Percentiles rank a stretch among this genome's conserved stretches.
Evolutionary conservation across 1,140 invertebrate genomes (phyloP).

Genomic region (Hyles vespertilio): DNA sequence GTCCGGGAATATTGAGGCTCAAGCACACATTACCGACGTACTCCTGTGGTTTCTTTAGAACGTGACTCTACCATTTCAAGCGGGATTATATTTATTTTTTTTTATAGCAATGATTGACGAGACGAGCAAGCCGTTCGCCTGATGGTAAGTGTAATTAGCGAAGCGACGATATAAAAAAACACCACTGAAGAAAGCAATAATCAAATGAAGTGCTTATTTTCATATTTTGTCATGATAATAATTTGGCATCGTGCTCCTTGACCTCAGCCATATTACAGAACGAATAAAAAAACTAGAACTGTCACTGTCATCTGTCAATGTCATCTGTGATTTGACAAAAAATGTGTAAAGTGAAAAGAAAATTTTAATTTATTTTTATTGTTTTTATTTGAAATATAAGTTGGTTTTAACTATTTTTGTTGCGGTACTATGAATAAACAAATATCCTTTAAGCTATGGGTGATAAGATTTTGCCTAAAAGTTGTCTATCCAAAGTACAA

Average conservation of each 20-base stretch:
- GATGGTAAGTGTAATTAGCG: not conserved
- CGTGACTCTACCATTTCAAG: too few species aligned
- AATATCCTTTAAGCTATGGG: constrained; percentile 46
- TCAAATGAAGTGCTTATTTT: too few species aligned
- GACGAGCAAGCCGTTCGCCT: not conserved
- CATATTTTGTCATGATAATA: too few species aligned
- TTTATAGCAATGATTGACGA: not conserved
- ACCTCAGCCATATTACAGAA: too few species aligned
- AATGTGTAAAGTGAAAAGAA: not conserved
- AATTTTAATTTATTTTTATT: constrained; percentile 1
- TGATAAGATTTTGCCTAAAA: constrained; percentile 62
- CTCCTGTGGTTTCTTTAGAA: too few species aligned
- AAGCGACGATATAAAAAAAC: too few species aligned
- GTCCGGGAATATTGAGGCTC: too few species aligned
- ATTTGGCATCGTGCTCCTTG: too few species aligned
- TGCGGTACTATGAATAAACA: constrained; percentile 49
- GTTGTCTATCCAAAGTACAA: constrained; percentile 67
- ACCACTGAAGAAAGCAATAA: too few species aligned
- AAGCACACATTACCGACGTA: too few species aligned
- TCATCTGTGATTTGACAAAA: not conserved
- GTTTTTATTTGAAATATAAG: not conserved
- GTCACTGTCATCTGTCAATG: too few species aligned
- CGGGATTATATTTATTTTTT: not conserved
- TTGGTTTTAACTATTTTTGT: not conserved
- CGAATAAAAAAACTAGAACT: too few species aligned